Conservation (phyloP, 1,140 invertebrate genomes). For the Popillia japonica region DNA sequence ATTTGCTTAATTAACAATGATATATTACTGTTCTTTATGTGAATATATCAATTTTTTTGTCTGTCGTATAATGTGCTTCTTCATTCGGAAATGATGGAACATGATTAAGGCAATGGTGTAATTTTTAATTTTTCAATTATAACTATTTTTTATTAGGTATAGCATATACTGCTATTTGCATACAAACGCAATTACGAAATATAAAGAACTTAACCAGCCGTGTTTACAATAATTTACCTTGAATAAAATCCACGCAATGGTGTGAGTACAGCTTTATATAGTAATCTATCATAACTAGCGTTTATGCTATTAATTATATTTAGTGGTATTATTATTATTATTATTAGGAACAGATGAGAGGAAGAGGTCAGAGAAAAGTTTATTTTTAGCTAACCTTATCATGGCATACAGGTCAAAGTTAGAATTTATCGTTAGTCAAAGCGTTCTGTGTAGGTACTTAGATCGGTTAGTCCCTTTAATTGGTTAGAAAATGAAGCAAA, state of each 20-base stretch:
- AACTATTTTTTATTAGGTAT: neutral
- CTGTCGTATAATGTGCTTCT: neutral
- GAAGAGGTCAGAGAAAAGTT: too few species aligned
- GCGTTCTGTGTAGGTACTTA: too few species aligned
- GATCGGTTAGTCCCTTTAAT: too few species aligned
- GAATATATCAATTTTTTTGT: slow-evolving; percentile 1
- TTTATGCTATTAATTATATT: neutral
- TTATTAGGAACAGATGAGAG: neutral
- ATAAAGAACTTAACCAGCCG: neutral
- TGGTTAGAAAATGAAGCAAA: too few species aligned
- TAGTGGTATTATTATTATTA: neutral
- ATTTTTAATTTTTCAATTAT: slow-evolving; percentile 4
- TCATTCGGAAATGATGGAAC: neutral
- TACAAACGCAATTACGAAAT: neutral
- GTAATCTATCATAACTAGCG: too few species aligned
- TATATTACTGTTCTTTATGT: neutral
- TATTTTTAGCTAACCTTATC: too few species aligned
- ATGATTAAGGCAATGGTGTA: neutral
- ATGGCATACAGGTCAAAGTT: too few species aligned
- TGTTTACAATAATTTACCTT: neutral
- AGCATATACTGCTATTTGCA: neutral
- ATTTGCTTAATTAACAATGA: slow-evolving; percentile 12
- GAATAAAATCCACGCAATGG: too few species aligned
- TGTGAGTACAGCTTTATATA: too few species aligned
- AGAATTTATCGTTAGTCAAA: too few species aligned